Base-by-base conservation (phyloP, 37 sponge, comb jelly and placozoan species). In the Cladorhizidae sp. region DNA sequence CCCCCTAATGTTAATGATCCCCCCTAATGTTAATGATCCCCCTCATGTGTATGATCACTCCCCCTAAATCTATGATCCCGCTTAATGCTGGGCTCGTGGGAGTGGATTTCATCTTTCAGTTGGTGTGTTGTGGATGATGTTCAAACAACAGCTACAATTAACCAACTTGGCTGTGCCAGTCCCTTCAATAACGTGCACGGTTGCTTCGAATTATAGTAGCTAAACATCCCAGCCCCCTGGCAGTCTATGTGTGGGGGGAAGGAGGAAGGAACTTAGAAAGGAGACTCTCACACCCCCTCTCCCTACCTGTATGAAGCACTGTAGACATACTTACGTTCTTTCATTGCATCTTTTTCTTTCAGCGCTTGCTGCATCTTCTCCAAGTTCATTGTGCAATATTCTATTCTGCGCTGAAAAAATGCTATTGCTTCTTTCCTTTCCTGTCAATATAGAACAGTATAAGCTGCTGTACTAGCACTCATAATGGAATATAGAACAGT, bases 321-420 rank as follows among this genome's bases (percentile, higher is more conserved):
- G 42, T 12, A 55, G 9, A 21, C 51, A 9, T 31, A 40, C 92
- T 82, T 39, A 94, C 97, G 76, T 83, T 98, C 95, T 77, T 92
- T 88, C 67, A 89, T 28, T 57, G 86, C 93, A 37, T 83, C 65
- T 67, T 98, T 98, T 43, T 95, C 99, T 25, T 62, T 77, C 40
- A 96, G 33, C 31, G 79, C 74, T 54, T 80, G 67, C 61, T 98
- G 96, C 41, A 98, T 62, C 33, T 70, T 79, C 45, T 96, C 94
- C 63, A 98, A 56, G 36, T 98, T 93, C 70, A 87, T 80, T 15
- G 90, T 87, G n/a, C 95, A 86, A 77, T 86, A 94, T 0, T 95
- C 89, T 23, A 93, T 81, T 21, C 82, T 81, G 29, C 99, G 85
- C 49, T 91, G 71, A 74, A 96, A 98, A 57, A 88, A 98, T 0